A percentile compares a stretch with the other conserved stretches of the same genome.
Evolutionary conservation across 2,113 vertebrate genomes (phyloP).

Genomic region (Rattus norvegicus): DNA sequence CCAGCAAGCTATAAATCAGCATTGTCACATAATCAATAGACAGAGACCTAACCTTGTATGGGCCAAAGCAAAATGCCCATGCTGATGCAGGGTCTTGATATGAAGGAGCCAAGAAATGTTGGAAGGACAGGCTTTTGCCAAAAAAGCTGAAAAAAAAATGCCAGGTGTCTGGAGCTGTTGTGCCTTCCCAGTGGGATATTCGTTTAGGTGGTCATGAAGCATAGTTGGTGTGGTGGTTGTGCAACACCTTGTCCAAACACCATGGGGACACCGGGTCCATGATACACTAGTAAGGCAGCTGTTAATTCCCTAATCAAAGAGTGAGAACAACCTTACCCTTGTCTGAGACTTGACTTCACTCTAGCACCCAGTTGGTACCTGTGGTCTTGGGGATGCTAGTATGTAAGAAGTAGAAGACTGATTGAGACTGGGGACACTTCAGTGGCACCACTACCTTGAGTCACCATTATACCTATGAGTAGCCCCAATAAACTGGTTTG

Average conservation of each 20-base stretch:
- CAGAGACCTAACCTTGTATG: not conserved
- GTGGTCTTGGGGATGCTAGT: not conserved
- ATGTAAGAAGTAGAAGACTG: not conserved
- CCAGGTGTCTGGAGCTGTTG: not conserved
- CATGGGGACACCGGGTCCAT: not conserved
- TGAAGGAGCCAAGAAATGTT: fast-evolving
- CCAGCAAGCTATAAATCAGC: not conserved
- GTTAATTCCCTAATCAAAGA: not conserved
- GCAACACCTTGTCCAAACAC: not conserved
- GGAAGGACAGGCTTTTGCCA: not conserved
- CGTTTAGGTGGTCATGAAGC: not conserved
- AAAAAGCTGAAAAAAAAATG: not conserved
- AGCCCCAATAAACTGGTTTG: not conserved
- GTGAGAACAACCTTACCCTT: not conserved
- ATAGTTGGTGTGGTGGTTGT: not conserved
- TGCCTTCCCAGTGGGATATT: not conserved
- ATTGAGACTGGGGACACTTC: not conserved
- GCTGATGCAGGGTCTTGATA: not conserved
- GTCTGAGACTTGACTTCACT: not conserved
- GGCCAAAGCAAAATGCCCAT: not conserved
- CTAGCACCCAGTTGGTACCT: not conserved
- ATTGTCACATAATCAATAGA: not conserved
- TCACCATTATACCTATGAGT: not conserved
- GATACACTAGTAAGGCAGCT: no score
- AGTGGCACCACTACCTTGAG: not conserved